Percentiles rank a stretch among this genome's conserved stretches.
Conservation (phyloP, 30 jellyfish, hydroid and myxozoan genomes). For the Aurelia sp. region DNA sequence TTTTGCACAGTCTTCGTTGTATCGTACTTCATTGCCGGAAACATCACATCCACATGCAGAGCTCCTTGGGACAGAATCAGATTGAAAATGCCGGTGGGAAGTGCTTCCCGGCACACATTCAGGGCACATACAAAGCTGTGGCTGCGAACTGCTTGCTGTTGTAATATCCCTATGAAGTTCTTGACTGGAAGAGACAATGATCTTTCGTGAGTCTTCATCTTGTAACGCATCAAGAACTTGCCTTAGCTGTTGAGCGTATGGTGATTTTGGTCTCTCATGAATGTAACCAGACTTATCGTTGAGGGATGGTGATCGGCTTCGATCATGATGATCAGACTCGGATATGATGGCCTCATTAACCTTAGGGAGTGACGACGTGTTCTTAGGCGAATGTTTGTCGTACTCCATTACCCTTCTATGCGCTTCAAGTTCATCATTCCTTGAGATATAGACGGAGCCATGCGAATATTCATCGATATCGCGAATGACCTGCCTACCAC, state of each 20-base stretch:
- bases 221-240: constrained; percentile 96
- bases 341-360: constrained; percentile 20
- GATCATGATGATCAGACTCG: constrained; percentile 31
- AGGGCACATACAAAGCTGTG: constrained; percentile 67
- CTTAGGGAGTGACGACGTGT: background rate
- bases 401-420: constrained; percentile 37
- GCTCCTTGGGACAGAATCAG: constrained; percentile 38
- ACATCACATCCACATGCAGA: constrained; percentile 55
- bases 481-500: constrained; percentile 20
- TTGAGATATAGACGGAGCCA: constrained; percentile 32
- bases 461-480: constrained; percentile 37
- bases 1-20: constrained; percentile 63
- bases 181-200: constrained; percentile 29
- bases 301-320: constrained; percentile 47
- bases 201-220: constrained; percentile 87
- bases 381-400: constrained; percentile 52
- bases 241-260: constrained; percentile 93
- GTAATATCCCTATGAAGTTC: constrained; percentile 29
- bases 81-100: constrained; percentile 53
- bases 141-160: constrained; percentile 35
- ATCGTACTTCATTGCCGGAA: constrained; percentile 52
- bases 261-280: constrained; percentile 86
- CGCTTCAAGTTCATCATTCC: constrained; percentile 53
- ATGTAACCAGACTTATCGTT: constrained; percentile 27
- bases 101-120: constrained; percentile 73